These are phyloP conservation scores for Macropus fuliginosus DNA, from an alignment of 2,797 vertebrate species.

Conservation along the genomic window DNA sequence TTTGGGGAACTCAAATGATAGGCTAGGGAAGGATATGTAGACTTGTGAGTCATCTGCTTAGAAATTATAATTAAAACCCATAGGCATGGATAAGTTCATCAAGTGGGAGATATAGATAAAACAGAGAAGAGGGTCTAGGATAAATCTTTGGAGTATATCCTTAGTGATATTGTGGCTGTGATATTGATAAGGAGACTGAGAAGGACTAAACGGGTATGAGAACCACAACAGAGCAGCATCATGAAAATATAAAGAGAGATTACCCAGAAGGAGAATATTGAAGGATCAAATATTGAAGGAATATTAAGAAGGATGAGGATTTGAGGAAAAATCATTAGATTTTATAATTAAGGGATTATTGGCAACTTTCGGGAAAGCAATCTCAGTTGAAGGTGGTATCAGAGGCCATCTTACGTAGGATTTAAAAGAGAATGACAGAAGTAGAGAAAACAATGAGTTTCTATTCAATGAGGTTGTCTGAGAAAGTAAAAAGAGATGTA, in stretches of 20 bases:
- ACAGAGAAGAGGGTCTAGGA: not conserved
- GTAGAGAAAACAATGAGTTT: too few species aligned
- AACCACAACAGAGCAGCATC: not conserved
- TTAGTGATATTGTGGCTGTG: not conserved
- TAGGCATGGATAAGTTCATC: not conserved
- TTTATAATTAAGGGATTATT: not conserved
- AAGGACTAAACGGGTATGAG: not conserved
- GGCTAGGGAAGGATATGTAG: not conserved
- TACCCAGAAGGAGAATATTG: not conserved
- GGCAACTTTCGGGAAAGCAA: not conserved
- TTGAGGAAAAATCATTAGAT: not conserved
- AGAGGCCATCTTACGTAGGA: too few species aligned
- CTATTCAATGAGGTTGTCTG: too few species aligned
- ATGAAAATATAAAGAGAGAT: not conserved
- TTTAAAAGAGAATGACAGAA: too few species aligned
- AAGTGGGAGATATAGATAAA: not conserved
- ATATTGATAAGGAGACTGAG: not conserved
- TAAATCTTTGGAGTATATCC: not conserved
- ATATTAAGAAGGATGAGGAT: not conserved
- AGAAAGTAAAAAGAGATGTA: too few species aligned
- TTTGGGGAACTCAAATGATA: not conserved
- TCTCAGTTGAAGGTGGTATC: too few species aligned
- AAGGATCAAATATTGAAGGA: not conserved
- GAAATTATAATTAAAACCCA: not conserved
- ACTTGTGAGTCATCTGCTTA: not conserved